Conservation (phyloP, 2,888 invertebrate species). For the Parnassius orleans region DNA sequence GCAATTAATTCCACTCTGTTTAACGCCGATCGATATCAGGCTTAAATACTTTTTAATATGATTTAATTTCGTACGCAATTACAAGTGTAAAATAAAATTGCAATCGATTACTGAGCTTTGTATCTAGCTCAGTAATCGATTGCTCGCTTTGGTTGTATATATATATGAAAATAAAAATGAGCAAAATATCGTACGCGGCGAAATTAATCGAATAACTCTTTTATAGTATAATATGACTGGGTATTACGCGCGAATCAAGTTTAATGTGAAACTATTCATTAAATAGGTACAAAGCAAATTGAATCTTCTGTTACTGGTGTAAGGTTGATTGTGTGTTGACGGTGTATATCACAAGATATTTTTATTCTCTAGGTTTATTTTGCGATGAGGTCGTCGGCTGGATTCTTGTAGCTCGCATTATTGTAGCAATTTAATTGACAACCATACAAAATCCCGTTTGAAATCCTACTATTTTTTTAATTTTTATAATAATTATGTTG, state of each 20-base stretch:
- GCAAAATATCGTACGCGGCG: slow-evolving; percentile 31
- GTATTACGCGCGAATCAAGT: slow-evolving; percentile 45
- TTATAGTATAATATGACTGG: slow-evolving; percentile 41
- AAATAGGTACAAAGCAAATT: slow-evolving; percentile 25
- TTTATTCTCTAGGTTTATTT: slow-evolving; percentile 41
- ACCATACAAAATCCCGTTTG: slow-evolving; percentile 42
- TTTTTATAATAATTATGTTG: slow-evolving; percentile 13
- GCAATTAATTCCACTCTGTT: not conserved
- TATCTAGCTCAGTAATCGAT: slow-evolving; percentile 1
- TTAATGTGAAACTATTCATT: slow-evolving; percentile 47
- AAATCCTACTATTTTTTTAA: slow-evolving; percentile 35
- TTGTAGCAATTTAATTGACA: slow-evolving; percentile 45
- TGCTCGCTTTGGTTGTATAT: slow-evolving; percentile 21
- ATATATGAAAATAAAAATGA: slow-evolving; percentile 26
- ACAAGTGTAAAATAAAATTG: slow-evolving; percentile 22
- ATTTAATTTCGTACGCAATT: slow-evolving; percentile 17
- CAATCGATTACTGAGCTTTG: slow-evolving; percentile 2
- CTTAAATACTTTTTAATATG: not conserved
- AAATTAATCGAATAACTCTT: slow-evolving; percentile 40
- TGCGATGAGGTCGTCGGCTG: slow-evolving; percentile 42
- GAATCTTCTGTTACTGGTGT: slow-evolving; percentile 21
- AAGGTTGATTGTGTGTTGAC: slow-evolving; percentile 32
- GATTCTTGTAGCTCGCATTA: slow-evolving; percentile 41
- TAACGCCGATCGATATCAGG: not conserved
- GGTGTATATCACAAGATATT: slow-evolving; percentile 30